Conservation (phyloP, 2,888 invertebrate genomes). For the Atherix ibis region DNA sequence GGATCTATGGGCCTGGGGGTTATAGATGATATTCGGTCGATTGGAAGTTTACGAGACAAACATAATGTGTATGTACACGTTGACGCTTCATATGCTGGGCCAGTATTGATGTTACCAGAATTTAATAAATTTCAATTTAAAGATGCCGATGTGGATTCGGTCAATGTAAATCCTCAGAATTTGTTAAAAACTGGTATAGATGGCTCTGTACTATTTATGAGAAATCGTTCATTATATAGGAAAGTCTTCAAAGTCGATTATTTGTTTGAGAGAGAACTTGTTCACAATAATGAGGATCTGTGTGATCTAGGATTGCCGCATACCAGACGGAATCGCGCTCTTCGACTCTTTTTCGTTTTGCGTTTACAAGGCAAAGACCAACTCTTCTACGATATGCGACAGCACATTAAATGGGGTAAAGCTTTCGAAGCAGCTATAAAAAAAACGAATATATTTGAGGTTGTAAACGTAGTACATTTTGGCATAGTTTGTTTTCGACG, state of each 20-base stretch:
- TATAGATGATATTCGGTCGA: conserved; percentile 6
- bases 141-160: conserved; percentile 6
- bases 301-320: conserved; percentile 78
- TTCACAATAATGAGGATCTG: conserved; percentile 29
- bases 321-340: conserved; percentile 62
- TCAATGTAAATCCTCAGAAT: conserved; percentile 9
- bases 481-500: conserved; percentile 74
- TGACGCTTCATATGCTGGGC: conserved; percentile 8
- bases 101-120: conserved; percentile 6
- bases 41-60: conserved; percentile 1
- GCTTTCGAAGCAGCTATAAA: conserved; percentile 52
- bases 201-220: conserved; percentile 6
- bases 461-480: conserved; percentile 49
- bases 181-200: conserved; percentile 6
- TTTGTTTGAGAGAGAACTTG: conserved; percentile 2
- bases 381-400: conserved; percentile 54
- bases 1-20: conserved; percentile 9
- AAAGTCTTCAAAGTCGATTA: conserved; percentile 2
- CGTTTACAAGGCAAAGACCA: conserved; percentile 63
- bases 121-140: conserved; percentile 2
- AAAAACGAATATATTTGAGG: conserved; percentile 54
- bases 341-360: conserved; percentile 77
- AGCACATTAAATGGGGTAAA: conserved; percentile 51
- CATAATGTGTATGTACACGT: conserved; percentile 9
- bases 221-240: too few species aligned